Evolutionary conservation across 2,113 vertebrate species (phyloP).

Genomic region (Leucoraja erinaceus): DNA sequence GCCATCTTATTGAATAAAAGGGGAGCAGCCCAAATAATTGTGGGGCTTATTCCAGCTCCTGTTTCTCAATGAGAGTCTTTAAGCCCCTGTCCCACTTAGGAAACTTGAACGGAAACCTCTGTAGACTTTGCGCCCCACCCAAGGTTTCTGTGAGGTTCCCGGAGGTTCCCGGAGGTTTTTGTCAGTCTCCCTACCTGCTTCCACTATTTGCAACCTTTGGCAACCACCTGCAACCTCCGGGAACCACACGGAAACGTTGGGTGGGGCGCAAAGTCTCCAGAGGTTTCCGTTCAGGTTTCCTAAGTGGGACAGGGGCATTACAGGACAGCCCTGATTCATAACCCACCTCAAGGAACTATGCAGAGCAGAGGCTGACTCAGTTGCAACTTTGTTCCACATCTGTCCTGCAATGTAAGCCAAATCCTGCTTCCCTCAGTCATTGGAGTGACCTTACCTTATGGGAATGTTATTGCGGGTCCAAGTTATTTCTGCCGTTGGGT

Average conservation of each 20-base stretch:
- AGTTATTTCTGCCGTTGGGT: slow-evolving; percentile 74
- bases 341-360: neutral
- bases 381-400: neutral
- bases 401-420: neutral
- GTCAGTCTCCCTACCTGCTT: too few relatives aligned
- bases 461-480: slow-evolving; percentile 93
- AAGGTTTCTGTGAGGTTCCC: too few relatives aligned
- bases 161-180: too few relatives aligned
- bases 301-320: too few relatives aligned
- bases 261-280: too few relatives aligned
- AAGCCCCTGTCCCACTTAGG: too few relatives aligned
- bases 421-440: neutral
- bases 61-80: neutral
- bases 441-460: slow-evolving; percentile 66
- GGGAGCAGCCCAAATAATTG: neutral
- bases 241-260: too few relatives aligned
- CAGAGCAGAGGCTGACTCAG: neutral
- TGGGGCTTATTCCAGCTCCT: neutral
- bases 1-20: neutral
- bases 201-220: too few relatives aligned
- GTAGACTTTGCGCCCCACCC: too few relatives aligned
- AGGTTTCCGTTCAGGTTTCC: too few relatives aligned
- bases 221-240: too few relatives aligned
- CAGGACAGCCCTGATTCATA: neutral
- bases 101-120: too few relatives aligned